These are phyloP conservation scores for Beroe ovata DNA, from an alignment of 37 sponge, comb jelly and placozoan genomes.

Conservation along the genomic window DNA sequence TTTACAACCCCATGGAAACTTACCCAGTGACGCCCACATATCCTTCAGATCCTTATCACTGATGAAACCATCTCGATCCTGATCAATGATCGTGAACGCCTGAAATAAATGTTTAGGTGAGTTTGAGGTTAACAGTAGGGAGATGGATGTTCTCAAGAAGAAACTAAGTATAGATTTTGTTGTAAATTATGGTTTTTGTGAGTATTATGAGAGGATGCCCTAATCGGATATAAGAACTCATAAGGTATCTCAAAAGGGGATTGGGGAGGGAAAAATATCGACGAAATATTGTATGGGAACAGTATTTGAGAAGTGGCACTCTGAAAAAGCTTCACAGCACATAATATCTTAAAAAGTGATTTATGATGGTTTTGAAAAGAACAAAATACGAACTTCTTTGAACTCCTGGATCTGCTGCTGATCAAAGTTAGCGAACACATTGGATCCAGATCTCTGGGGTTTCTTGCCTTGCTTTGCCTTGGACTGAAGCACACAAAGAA, in stretches of 20 bases:
- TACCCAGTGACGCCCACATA: constrained; percentile 66
- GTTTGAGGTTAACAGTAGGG: no score
- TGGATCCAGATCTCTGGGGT: constrained; percentile 65
- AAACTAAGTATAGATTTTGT: no score
- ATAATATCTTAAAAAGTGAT: background rate
- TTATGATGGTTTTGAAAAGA: background rate
- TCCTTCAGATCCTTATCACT: constrained; percentile 64
- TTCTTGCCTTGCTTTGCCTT: constrained; percentile 58
- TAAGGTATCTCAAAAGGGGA: no score
- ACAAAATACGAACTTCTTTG: constrained; percentile 26
- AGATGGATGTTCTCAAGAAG: no score
- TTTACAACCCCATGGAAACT: no score
- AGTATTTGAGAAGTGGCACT: no score
- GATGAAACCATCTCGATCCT: constrained; percentile 64
- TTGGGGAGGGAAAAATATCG: no score
- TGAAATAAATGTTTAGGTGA: no score
- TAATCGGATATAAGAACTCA: no score
- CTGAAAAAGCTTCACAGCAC: background rate
- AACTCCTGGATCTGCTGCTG: constrained; percentile 67
- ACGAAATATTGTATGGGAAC: no score
- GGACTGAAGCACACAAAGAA: constrained; percentile 42
- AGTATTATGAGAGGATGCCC: no score
- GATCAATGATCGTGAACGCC: constrained; percentile 67
- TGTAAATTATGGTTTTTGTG: no score
- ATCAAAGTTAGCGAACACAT: constrained; percentile 67